Conservation (phyloP, 2,888 invertebrate genomes). For the Uloborus plumipes region DNA sequence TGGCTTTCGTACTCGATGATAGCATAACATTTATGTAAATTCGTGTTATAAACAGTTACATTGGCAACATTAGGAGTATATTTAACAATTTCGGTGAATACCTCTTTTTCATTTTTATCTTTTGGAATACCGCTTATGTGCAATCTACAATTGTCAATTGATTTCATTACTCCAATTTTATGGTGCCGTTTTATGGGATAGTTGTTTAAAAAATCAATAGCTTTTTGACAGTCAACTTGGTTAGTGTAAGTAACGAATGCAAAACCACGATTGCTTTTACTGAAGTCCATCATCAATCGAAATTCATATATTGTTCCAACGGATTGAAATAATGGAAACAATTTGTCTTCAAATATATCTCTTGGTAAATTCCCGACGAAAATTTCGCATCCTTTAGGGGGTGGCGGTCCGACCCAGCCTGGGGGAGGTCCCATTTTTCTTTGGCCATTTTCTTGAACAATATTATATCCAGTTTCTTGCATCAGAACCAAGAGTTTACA, state of each 20-base stretch:
- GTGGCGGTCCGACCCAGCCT: constrained; percentile 73
- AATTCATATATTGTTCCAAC: constrained; percentile 82
- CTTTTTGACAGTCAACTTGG: constrained; percentile 77
- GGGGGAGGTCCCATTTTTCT: constrained; percentile 78
- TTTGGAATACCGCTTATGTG: constrained; percentile 83
- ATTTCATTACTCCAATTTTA: constrained; percentile 81
- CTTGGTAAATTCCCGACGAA: constrained; percentile 85
- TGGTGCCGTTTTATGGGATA: constrained; percentile 78
- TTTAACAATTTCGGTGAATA: constrained; percentile 75
- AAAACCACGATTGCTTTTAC: constrained; percentile 83
- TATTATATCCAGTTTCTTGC: constrained; percentile 70
- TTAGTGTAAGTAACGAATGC: constrained; percentile 80
- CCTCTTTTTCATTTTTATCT: constrained; percentile 77
- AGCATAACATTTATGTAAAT: constrained; percentile 82
- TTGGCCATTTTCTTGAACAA: constrained; percentile 85
- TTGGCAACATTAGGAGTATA: constrained; percentile 79
- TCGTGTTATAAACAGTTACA: constrained; percentile 79
- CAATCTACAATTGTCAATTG: constrained; percentile 85
- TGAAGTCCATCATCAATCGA: constrained; percentile 81
- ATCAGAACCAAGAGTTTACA: not conserved
- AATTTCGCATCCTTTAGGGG: constrained; percentile 81
- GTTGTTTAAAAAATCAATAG: constrained; percentile 79
- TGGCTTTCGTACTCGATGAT: constrained; percentile 87
- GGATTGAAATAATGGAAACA: constrained; percentile 80
- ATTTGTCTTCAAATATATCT: constrained; percentile 82